Evolutionary conservation across 2,888 invertebrate genomes (phyloP), one percentile per base, ranked within the genome.

Genomic region (Rhamnusium bicolor): DNA sequence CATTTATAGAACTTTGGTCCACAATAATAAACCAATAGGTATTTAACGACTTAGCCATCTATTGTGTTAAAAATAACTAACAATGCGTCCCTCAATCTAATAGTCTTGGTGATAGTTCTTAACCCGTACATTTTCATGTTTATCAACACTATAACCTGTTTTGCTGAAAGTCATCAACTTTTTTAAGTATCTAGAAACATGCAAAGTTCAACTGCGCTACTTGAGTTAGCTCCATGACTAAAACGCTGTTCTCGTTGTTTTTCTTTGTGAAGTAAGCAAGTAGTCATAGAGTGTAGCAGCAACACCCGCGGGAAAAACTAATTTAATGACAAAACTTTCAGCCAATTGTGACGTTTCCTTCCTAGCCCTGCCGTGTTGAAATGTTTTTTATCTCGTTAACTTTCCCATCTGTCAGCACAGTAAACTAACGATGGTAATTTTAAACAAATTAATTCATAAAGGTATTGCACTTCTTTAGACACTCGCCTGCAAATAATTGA

Each of bases 321-420:
- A 81, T 81, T 80, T 80, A 82, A 82, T 77, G 81, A 81, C 80
- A 75, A 80, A 82, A 81, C 80, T 82, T 82, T 77, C 75, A 73
- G 72, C 72, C 79, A 74, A 79, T 79, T 80, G 79, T 79, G 70
- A 73, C 76, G 73, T 76, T 77, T 78, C 76, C 72, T 70, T 75
- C 76, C 71, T 69, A 69, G 71, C 74, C 71, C 69, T 60, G 47
- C 68, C 29, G 70, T 56, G 75, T 75, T 78, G 76, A 76, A 75
- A 76, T 77, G 72, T 75, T 77, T 81, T 80, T 81, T 76, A 73
- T 77, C 75, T 75, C 74, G 72, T 73, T 67, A 76, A 75, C 72
- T 79, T 76, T 67, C 72, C 47, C 73, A 65, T 75, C 77, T 77
- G 79, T 78, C 79, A 78, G 63, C 75, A 54, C 21, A 27, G 66